These are phyloP conservation scores for Drosophila nasuta DNA, from an alignment of 1,140 invertebrate genomes.

Conservation along the genomic window DNA sequence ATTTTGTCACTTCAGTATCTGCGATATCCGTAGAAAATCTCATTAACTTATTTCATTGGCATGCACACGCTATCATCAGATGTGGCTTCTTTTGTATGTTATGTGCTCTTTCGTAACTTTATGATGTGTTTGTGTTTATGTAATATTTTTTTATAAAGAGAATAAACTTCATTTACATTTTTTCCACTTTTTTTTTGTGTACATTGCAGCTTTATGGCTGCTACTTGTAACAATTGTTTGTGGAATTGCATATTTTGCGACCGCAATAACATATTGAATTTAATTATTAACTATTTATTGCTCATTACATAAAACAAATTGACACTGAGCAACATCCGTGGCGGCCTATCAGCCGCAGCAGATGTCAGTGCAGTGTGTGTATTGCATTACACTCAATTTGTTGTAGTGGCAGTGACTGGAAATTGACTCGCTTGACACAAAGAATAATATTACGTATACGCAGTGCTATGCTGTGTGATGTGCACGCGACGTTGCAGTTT, in stretches of 20 bases:
- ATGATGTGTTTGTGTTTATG: slow-evolving; percentile 2
- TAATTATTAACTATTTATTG: slow-evolving; percentile 66
- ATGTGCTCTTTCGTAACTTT: not conserved
- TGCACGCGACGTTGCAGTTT: slow-evolving; percentile 44
- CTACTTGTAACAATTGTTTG: slow-evolving; percentile 35
- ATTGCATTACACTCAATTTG: slow-evolving; percentile 50
- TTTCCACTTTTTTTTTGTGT: not conserved
- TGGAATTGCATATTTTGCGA: slow-evolving; percentile 23
- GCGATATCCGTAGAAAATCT: not conserved
- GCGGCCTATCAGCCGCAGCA: slow-evolving; percentile 37
- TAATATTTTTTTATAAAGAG: not conserved
- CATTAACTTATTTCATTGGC: not conserved
- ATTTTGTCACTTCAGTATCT: not conserved
- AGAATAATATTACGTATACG: slow-evolving; percentile 67
- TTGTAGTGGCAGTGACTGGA: slow-evolving; percentile 24
- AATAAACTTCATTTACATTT: not conserved
- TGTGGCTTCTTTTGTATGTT: not conserved
- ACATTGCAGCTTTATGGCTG: slow-evolving; percentile 2
- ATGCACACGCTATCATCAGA: not conserved
- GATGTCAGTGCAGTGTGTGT: slow-evolving; percentile 17
- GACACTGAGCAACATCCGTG: slow-evolving; percentile 27
- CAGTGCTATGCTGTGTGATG: slow-evolving; percentile 40
- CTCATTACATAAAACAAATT: slow-evolving; percentile 66
- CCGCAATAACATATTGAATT: slow-evolving; percentile 61
- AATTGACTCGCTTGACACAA: slow-evolving; percentile 57